These are phyloP conservation scores for Argyresthia albistria DNA, from an alignment of 2,888 invertebrate genomes.

Conservation along the genomic window DNA sequence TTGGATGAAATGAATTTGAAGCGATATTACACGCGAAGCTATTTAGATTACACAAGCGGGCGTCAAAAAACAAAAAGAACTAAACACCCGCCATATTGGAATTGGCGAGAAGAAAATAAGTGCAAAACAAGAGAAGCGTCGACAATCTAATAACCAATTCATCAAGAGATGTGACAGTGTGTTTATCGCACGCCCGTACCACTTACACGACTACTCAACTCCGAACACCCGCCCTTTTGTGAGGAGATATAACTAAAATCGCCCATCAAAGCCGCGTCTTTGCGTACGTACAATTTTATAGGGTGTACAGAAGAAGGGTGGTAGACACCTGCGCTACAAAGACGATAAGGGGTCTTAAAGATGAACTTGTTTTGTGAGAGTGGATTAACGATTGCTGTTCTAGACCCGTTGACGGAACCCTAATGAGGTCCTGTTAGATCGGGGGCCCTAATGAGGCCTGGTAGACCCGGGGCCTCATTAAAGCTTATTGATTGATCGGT, in stretches of 20 bases:
- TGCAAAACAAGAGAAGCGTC: conserved; percentile 14
- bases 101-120: conserved; percentile 23
- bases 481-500: conserved; percentile 3
- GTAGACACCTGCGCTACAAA: conserved; percentile 45
- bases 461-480: not conserved
- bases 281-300: too few species aligned
- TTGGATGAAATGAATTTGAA: too few species aligned
- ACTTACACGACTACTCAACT: too few species aligned
- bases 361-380: conserved; percentile 36
- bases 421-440: not conserved
- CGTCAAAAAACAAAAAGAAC: conserved; percentile 23
- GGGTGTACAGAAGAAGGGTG: not conserved
- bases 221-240: too few species aligned
- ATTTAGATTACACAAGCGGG: not conserved
- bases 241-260: too few species aligned
- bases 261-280: too few species aligned
- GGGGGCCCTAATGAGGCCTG: conserved; percentile 1
- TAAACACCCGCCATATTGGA: conserved; percentile 21
- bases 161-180: conserved; percentile 58
- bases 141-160: conserved; percentile 65
- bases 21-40: not conserved
- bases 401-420: too few species aligned
- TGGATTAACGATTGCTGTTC: not conserved
- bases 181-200: conserved; percentile 34
- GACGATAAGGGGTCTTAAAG: conserved; percentile 42